These are phyloP conservation scores for Serranochromis macrocephalus DNA, from an alignment of 2,113 vertebrate species.

Conservation along the genomic window DNA sequence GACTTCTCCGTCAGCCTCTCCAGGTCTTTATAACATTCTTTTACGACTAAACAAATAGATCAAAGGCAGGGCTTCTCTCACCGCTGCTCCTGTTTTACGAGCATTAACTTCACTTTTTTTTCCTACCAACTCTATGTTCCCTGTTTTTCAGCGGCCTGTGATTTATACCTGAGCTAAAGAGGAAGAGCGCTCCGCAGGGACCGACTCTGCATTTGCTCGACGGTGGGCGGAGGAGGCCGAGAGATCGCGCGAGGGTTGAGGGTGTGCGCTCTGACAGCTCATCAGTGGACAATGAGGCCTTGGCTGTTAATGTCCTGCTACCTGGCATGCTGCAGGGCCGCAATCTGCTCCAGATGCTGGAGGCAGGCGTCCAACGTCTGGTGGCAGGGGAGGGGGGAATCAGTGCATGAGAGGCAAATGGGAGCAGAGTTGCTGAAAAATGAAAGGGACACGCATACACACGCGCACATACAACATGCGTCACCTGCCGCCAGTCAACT, in stretches of 20 bases:
- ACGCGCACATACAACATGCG: not conserved
- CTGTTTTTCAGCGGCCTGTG: slow-evolving; percentile 1
- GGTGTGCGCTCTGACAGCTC: slow-evolving; percentile 52
- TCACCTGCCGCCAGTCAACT: slow-evolving; percentile 4
- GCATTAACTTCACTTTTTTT: slow-evolving; percentile 18
- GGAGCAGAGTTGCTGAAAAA: slow-evolving; percentile 36
- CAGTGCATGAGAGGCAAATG: not conserved
- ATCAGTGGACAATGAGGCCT: slow-evolving; percentile 60
- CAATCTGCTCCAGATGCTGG: slow-evolving; percentile 60
- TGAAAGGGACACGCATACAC: slow-evolving; percentile 15
- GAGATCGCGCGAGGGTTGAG: slow-evolving; percentile 29
- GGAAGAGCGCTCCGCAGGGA: slow-evolving; percentile 29
- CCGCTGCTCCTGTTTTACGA: slow-evolving; percentile 1
- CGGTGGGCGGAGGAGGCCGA: not conserved
- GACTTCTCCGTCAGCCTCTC: not conserved
- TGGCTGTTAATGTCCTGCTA: slow-evolving; percentile 57
- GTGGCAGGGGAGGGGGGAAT: not conserved
- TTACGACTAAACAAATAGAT: slow-evolving; percentile 7
- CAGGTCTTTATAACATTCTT: not conserved
- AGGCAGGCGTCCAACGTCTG: slow-evolving; percentile 46
- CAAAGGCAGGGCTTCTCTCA: not conserved
- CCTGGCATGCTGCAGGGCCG: slow-evolving; percentile 45
- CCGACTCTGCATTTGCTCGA: not conserved
- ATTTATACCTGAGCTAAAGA: slow-evolving; percentile 51
- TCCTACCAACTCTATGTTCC: not conserved